Evolutionary conservation across 2,113 vertebrate genomes (phyloP), one percentile per base, ranked within the genome.

Genomic region (Nyctibius bracteatus): DNA sequence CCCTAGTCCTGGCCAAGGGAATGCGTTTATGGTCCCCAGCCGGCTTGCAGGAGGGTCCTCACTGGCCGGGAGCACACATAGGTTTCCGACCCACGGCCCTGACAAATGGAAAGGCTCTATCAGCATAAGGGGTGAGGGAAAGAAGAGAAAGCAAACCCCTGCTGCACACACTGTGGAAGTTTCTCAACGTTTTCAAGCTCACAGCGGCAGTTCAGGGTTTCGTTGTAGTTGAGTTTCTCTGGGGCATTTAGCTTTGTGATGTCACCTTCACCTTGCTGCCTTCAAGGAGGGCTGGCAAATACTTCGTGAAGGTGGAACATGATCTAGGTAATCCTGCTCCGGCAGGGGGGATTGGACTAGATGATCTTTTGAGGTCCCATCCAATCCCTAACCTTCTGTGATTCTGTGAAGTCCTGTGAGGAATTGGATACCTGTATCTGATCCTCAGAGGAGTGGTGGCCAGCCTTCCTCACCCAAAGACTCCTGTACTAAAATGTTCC

Each of bases 181-280:
- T 75, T 47, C 14, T 87, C 18, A 35, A 4, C 15, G 1, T 63
- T 78, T 91, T 72, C n/a, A 31, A 23, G 65, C 22, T 17, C 9
- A 0, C 9, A 10, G 10, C 1, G 9, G 5, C 2, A 3, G 8
- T 35, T 62, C 27, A 25, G 18, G 12, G 27, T 68, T 71, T 86
- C 0, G 0, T 44, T 68, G 28, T 77, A 44, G 21, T 3, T 23
- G 5, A 24, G 33, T 78, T 73, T 67, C 4, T 2, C 2, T 12
- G 28, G 22, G 49, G 8, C 18, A 3, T 61, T 57, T 33, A 27
- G 18, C 12, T 62, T 49, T n/a, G 30, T n/a, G 24, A 15, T 37
- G 23, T 27, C 70, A 27, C 17, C 55, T 78, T 81, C 33, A 12
- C 19, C 12, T 39, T 41, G 44, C 17, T 44, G 8, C 5, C 7